Conservation (phyloP, 1,140 invertebrate genomes). For the Pseudomyrmex concolor region DNA sequence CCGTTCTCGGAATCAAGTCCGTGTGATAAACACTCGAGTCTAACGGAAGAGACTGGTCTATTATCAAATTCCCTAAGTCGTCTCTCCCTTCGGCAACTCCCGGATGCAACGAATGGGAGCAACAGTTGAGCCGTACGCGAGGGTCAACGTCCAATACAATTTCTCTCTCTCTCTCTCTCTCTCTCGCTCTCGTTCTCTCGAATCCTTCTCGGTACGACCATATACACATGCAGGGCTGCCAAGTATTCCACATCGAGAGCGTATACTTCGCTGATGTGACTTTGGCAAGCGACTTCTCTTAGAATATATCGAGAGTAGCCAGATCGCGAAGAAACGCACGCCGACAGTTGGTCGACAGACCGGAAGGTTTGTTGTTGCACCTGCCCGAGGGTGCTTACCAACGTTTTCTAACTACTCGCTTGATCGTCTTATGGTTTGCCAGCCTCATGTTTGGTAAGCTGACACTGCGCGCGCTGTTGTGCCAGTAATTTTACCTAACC, state of each 20-base stretch:
- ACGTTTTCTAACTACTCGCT: background rate
- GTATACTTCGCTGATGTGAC: constrained; percentile 46
- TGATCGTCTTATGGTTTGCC: constrained; percentile 7
- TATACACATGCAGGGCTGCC: constrained; percentile 61
- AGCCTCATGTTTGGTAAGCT: constrained; percentile 4
- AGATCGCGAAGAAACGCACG: background rate
- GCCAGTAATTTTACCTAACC: background rate
- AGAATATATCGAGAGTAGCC: constrained; percentile 28
- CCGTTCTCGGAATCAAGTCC: background rate
- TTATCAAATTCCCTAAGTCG: constrained; percentile 63
- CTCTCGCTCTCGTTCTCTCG: constrained; percentile 31
- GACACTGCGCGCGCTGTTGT: background rate
- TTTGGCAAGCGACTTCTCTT: constrained; percentile 61
- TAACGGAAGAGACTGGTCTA: constrained; percentile 57
- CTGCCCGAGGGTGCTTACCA: constrained; percentile 46
- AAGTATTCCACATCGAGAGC: constrained; percentile 63
- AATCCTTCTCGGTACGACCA: constrained; percentile 37
- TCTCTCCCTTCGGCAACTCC: constrained; percentile 57
- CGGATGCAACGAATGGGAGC: constrained; percentile 72
- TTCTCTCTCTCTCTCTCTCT: constrained; percentile 37
- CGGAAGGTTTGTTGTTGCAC: constrained; percentile 53
- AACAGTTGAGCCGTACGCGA: constrained; percentile 69
- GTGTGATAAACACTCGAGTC: constrained; percentile 9
- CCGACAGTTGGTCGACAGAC: constrained; percentile 40
- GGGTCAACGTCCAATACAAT: constrained; percentile 72